Percentiles rank a stretch among this genome's conserved stretches.
phyloP scores from a whole-genome alignment of 2,113 vertebrate species.

The Heterotilapia buettikoferi region DNA sequence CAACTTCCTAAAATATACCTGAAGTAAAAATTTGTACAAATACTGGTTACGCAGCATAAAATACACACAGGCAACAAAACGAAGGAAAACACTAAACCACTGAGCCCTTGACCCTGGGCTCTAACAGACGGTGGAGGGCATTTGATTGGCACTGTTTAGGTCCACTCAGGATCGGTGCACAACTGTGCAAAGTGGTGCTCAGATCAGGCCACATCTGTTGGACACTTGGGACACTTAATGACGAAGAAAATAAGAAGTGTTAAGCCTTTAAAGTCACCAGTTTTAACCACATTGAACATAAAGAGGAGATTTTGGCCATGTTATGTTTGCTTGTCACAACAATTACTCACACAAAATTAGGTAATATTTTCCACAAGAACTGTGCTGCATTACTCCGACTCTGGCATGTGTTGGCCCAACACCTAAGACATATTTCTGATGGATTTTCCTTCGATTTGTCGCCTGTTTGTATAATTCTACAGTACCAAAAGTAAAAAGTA shows the following conservation, averaged over 20 bases:
- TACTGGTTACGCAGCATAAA: background rate
- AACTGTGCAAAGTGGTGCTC: background rate
- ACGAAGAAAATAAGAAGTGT: background rate
- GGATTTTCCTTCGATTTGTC: background rate
- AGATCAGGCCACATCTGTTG: background rate
- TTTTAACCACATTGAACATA: background rate
- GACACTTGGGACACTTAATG: background rate
- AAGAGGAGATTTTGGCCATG: background rate
- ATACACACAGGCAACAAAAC: background rate
- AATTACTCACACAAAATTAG: background rate
- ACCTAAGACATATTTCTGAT: background rate
- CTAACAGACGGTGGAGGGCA: background rate
- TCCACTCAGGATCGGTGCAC: background rate
- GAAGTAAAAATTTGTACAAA: background rate
- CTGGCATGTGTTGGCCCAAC: background rate
- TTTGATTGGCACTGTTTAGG: background rate
- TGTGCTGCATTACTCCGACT: background rate
- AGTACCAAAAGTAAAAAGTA: conserved; percentile 5
- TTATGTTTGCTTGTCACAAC: fast-evolving
- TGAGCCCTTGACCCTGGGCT: background rate
- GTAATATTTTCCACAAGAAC: background rate
- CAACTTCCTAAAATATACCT: background rate
- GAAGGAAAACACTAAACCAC: background rate
- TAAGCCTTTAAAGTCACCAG: background rate
- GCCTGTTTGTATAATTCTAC: background rate